Base-by-base conservation (phyloP, 2,888 invertebrate species). In the Punctoribates punctum region DNA sequence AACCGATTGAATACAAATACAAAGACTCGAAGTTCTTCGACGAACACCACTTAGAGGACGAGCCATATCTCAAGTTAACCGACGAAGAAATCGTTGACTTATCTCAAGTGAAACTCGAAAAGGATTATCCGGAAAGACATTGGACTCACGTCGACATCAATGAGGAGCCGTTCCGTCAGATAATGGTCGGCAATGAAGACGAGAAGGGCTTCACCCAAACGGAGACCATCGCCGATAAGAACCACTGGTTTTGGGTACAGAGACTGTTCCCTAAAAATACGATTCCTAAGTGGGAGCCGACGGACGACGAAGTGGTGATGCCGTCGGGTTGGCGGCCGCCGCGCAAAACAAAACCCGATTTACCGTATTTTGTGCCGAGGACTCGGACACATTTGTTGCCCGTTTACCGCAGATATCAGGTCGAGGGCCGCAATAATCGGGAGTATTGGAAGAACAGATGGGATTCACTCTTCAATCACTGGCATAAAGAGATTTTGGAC, bases 321-420 rank as follows among this genome's bases (percentile, higher is more conserved):
- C 74, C 77, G 1, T 67, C 77, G 1, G 74, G 74, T 6, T 74
- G 23, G 13, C 20, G 20, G 15, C 74, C 74, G 11, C 27, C 60
- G 2, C 4, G 60, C 73, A 77, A 77, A 48, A 46, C 13, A 13
- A 20, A 77, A 11, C 79, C 78, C 11, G 62, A 79, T 74, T 38
- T 86, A 65, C 89, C 90, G 0, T 96, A 91, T 82, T 91, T 88
- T 82, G 85, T 96, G 46, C 83, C 85, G 73, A 88, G 96, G 81
- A 89, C 90, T 0, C 91, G 88, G 84, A 93, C 92, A 83, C 89
- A 91, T 82, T 90, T 92, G 89, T 83, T 91, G 9, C 93, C 96
- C 0, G 90, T 96, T 25, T 94, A 94, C 84, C 93, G 77, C 78
- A 79, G 73, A 57, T 76, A 73, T 29, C n/a, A 54, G 77, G 78